Evolutionary conservation across 2,113 vertebrate genomes (phyloP), one percentile per base, ranked within the genome.

Genomic region (Pollachius pollachius): DNA sequence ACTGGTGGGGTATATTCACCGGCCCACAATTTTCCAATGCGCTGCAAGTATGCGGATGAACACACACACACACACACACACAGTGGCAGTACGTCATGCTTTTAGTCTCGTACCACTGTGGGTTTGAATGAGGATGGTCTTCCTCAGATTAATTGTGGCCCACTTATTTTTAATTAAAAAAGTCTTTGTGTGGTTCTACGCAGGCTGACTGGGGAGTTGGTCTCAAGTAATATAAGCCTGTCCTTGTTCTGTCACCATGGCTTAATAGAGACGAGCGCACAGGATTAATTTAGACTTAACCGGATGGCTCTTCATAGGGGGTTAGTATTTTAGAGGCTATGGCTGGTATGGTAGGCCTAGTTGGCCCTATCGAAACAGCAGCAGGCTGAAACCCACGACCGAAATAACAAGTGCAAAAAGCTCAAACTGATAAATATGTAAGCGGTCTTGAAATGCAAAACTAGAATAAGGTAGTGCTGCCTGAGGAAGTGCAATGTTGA

Each of bases 111-210:
- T 13, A 48, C 41, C 41, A 9, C 41, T 9, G 64, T 30, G 58
- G 70, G 70, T 86, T 74, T 78, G 70, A 82, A 75, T 71, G 70
- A 74, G 23, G 64, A 34, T 34, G 30, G 71, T 65, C 66, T 84
- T 72, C 74, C 74, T 77, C 78, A 62, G 80, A 85, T 90, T 85
- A 90, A 89, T 85, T 81, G 75, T 81, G 77, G 75, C 85, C 82
- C 85, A 89, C 81, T 88, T 87, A 77, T 81, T 89, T 89, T 88
- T 90, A 90, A 90, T 89, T 88, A 89, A 90, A 89, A 48, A 19
- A 80, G 75, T 81, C 78, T 80, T 87, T 79, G 79, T 82, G 83
- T 70, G 72, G 62, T 67, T 87, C 70, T 59, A 64, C 70, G 76
- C 65, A 70, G 75, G 67, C 41, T 71, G 78, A 75, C 61, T 65